Base-by-base conservation (phyloP, 2,113 vertebrate species). In the Danionella cerebrum region DNA sequence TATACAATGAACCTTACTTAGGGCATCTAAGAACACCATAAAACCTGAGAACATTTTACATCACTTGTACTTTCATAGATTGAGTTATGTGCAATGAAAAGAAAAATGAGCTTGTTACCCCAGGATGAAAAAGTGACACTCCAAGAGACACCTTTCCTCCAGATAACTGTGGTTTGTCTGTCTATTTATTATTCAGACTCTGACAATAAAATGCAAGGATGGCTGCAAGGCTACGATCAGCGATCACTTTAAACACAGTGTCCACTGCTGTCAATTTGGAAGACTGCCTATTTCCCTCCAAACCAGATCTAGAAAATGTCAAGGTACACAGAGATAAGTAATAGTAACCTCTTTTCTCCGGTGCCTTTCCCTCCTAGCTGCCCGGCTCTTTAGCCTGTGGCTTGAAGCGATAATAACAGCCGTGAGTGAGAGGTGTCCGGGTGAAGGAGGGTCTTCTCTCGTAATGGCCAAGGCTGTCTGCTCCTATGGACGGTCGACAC, bases 211-310 rank as follows among this genome's bases (percentile, higher is more conserved):
- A 84, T 82, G n/a, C n/a, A n/a, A 78, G 79, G 73, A 74, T 76
- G 74, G 67, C 39, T 60, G 35, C 77, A 66, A 53, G 71, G 69
- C 74, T 71, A 71, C 72, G 79, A 84, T 85, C 83, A 83, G 76
- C 74, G 63, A 82, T 85, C 79, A 84, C 63, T 78, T 81, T 87
- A 87, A 88, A 85, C 83, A 87, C 78, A 79, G 83, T 78, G 82
- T 83, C 84, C 79, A 48, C 67, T 77, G 70, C 74, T 66, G 27
- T 80, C 81, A 83, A 81, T 87, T 88, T 85, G 76, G 69, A 86
- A 82, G 76, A 64, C 82, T 72, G 65, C 79, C 73, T 85, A 81
- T 81, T 78, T 60, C 47, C 27, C 42, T 45, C 27, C 71, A 48
- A 76, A 81, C 79, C 78, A 72, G 67, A 79, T 82, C 68, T 71